Evolutionary conservation across 2,113 vertebrate genomes (phyloP).

Genomic region (Saguinus imperator): DNA sequence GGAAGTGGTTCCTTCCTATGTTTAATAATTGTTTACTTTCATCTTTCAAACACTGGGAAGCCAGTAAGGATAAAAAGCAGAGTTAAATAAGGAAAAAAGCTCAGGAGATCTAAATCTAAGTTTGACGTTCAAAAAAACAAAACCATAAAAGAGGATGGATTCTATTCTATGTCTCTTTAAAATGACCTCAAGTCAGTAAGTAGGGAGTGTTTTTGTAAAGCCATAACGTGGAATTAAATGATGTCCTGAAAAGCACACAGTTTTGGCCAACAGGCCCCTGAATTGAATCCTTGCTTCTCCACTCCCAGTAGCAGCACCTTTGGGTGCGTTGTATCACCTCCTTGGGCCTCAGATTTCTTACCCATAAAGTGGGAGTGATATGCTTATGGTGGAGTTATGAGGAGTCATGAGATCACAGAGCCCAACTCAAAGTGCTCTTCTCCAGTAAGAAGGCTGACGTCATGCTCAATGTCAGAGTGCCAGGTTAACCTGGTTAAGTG

Average conservation of each 20-base stretch:
- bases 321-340: background rate
- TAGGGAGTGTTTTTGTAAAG: background rate
- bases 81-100: background rate
- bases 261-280: background rate
- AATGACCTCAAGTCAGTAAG: background rate
- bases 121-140: background rate
- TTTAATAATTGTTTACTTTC: constrained; percentile 34
- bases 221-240: background rate
- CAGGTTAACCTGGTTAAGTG: background rate
- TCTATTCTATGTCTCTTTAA: background rate
- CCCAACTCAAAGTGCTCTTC: background rate
- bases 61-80: background rate
- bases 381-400: background rate
- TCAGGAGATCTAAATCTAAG: background rate
- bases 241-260: background rate
- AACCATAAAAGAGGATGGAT: background rate
- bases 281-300: background rate
- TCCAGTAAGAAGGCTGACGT: background rate
- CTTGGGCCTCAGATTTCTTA: background rate
- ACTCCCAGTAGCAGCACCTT: background rate
- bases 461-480: background rate
- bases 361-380: background rate
- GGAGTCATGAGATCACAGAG: background rate
- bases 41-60: constrained; percentile 41
- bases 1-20: background rate